Conservation (phyloP, 2,113 vertebrate species). For the Rhizomys pruinosus region DNA sequence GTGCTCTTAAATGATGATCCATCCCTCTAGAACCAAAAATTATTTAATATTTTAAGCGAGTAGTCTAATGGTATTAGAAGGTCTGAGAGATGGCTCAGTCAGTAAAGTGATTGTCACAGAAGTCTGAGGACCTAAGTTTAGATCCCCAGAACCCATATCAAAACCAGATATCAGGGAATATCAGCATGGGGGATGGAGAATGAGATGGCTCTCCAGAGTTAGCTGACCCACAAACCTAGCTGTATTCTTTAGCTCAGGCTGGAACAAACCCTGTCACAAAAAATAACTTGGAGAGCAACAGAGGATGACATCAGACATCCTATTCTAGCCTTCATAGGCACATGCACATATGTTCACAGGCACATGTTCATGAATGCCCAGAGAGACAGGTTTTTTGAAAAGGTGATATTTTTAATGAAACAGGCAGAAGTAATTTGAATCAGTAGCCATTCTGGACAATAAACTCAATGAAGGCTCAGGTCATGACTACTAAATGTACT, state of each 20-base stretch:
- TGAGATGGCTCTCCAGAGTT: no score
- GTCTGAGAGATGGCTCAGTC: background rate
- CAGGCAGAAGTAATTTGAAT: background rate
- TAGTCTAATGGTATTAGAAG: background rate
- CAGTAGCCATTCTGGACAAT: background rate
- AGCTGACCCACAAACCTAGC: no score
- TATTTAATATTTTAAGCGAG: background rate
- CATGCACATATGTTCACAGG: background rate
- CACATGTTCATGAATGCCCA: no score
- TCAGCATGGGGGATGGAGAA: no score
- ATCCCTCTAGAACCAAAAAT: no score
- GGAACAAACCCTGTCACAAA: background rate
- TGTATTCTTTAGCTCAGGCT: fast-evolving
- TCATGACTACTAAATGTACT: background rate
- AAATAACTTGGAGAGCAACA: background rate
- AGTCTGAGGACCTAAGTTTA: background rate
- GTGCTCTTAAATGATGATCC: no score
- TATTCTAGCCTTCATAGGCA: background rate
- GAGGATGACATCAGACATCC: background rate
- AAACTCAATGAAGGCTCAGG: background rate
- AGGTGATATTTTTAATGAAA: background rate
- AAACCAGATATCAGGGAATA: background rate
- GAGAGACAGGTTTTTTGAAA: background rate
- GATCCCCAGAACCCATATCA: background rate
- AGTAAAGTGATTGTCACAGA: background rate